A percentile compares a stretch with the other conserved stretches of the same genome.
Conservation (phyloP, 2,797 vertebrate genomes). For the Pseudopleuronectes americanus region DNA sequence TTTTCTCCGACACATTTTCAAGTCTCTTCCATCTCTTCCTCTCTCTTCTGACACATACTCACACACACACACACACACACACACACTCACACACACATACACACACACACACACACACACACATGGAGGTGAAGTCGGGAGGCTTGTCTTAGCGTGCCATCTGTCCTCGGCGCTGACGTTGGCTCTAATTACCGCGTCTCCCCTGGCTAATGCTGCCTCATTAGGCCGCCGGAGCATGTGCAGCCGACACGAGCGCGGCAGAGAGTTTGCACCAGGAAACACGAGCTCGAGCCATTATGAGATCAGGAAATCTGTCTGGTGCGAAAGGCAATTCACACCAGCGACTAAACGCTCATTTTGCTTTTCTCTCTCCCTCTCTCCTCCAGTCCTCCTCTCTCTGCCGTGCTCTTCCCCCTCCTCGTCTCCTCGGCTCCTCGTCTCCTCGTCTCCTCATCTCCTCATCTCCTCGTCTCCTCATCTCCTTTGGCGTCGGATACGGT, state of each 20-base stretch:
- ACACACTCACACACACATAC: constrained; percentile 51
- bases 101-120: constrained; percentile 61
- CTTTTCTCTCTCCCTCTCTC: constrained; percentile 68
- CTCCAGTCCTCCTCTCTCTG: constrained; percentile 25
- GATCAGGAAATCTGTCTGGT: constrained; percentile 88
- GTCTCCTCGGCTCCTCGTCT: not conserved
- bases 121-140: constrained; percentile 73
- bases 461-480: not conserved
- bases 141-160: constrained; percentile 88
- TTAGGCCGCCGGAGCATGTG: constrained; percentile 88
- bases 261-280: constrained; percentile 86
- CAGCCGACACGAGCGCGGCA: constrained; percentile 85
- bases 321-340: constrained; percentile 90
- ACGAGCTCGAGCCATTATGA: constrained; percentile 85
- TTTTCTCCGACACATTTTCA: constrained; percentile 47
- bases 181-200: constrained; percentile 86
- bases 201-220: constrained; percentile 87
- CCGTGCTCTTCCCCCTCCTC: constrained; percentile 17
- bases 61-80: constrained; percentile 18
- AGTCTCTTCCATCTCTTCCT: constrained; percentile 37
- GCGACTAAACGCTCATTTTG: constrained; percentile 88
- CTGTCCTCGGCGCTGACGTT: constrained; percentile 86
- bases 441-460: constrained; percentile 13
- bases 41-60: constrained; percentile 66
- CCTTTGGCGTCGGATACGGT: constrained; percentile 21